Conservation (phyloP, 1,140 invertebrate genomes). For the Telenomus remus region DNA sequence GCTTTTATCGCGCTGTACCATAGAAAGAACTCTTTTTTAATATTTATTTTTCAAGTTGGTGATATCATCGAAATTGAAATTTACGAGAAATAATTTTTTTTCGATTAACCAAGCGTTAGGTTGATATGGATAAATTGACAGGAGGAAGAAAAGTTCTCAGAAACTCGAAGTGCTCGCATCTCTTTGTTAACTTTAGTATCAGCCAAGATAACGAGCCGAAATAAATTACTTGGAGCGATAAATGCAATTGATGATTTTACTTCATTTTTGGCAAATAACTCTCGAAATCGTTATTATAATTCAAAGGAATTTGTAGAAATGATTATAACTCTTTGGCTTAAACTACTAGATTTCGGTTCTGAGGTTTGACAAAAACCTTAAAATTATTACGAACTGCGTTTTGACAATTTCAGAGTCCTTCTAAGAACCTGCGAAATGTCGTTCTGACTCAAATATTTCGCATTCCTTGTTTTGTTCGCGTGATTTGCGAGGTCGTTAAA, state of each 20-base stretch:
- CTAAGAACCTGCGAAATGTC: slow-evolving; percentile 6
- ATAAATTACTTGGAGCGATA: slow-evolving; percentile 41
- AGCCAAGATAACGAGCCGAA: slow-evolving; percentile 29
- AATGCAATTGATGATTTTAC: slow-evolving; percentile 22
- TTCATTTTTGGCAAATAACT: background rate
- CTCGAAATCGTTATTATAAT: too few species aligned
- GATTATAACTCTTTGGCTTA: background rate
- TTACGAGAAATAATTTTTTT: slow-evolving; percentile 5
- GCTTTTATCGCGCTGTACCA: too few species aligned
- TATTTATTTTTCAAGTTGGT: background rate
- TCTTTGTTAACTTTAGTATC: slow-evolving; percentile 37
- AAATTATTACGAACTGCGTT: background rate
- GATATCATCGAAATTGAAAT: background rate
- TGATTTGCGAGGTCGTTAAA: slow-evolving; percentile 7
- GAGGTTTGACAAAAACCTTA: background rate
- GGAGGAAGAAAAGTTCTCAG: slow-evolving; percentile 24
- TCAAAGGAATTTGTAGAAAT: too few species aligned
- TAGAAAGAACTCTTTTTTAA: too few species aligned
- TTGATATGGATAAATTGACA: slow-evolving; percentile 21
- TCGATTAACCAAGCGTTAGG: slow-evolving; percentile 14
- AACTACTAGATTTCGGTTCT: background rate
- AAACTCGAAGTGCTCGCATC: slow-evolving; percentile 14
- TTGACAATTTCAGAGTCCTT: slow-evolving; percentile 4
- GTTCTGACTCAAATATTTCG: slow-evolving; percentile 3
- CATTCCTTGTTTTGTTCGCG: slow-evolving; percentile 8